Conservation (phyloP, 2,888 invertebrate species). For the Caenorhabditis japonica region DNA sequence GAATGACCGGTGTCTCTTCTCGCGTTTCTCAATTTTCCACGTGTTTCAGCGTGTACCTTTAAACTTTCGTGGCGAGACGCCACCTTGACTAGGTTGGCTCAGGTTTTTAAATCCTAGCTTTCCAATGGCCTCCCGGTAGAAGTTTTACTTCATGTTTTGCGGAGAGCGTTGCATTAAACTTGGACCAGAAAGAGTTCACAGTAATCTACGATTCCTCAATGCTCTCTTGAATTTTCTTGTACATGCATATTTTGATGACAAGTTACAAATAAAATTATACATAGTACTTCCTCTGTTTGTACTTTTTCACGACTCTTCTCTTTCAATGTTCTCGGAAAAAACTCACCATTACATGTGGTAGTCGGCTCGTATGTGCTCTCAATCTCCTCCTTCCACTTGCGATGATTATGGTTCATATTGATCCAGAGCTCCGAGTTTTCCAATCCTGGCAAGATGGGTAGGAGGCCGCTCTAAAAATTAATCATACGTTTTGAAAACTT, state of each 20-base stretch:
- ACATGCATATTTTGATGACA: constrained; percentile 1
- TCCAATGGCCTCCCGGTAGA: neutral
- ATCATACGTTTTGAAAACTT: too few relatives aligned
- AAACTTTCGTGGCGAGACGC: too few relatives aligned
- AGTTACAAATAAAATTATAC: neutral
- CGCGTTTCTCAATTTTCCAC: too few relatives aligned
- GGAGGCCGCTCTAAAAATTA: constrained; percentile 67
- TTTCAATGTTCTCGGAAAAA: neutral
- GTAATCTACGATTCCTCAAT: too few relatives aligned
- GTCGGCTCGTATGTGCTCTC: constrained; percentile 36
- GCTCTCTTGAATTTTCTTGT: too few relatives aligned
- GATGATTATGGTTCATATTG: constrained; percentile 75
- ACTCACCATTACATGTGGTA: constrained; percentile 30
- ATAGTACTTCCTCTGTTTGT: neutral
- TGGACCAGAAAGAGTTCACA: too few relatives aligned
- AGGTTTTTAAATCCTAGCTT: constrained; percentile 5
- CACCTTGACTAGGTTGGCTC: too few relatives aligned
- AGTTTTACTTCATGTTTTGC: too few relatives aligned
- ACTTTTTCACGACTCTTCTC: neutral
- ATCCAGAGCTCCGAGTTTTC: constrained; percentile 73
- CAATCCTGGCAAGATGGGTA: constrained; percentile 74
- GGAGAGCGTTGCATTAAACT: too few relatives aligned
- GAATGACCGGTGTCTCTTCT: too few relatives aligned
- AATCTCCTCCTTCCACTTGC: constrained; percentile 73
- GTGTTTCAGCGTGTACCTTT: too few relatives aligned